A percentile compares a stretch with the other conserved stretches of the same genome.
Evolutionary conservation across 2,113 vertebrate genomes (phyloP).

Genomic region (Alouatta palliata): DNA sequence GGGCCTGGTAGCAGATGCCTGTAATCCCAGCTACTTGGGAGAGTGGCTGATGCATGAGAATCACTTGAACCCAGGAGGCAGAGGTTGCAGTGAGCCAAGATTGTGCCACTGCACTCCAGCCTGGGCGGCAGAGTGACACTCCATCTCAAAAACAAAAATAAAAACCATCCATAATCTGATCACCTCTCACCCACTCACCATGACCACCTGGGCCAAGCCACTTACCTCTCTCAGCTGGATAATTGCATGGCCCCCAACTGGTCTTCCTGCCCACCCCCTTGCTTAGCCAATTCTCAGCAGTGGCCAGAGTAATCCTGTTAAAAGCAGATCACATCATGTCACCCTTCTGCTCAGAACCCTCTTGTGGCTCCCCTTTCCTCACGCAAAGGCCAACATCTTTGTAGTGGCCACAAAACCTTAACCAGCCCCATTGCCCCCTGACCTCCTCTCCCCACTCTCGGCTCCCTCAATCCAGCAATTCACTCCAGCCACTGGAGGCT

Average conservation of each 20-base stretch:
- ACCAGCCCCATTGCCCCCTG: neutral
- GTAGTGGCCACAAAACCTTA: neutral
- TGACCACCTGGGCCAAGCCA: neutral
- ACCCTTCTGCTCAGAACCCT: neutral
- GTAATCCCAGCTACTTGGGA: no score
- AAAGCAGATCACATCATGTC: neutral
- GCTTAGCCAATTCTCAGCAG: neutral
- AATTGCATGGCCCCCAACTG: neutral
- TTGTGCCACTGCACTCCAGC: no score
- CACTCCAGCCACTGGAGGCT: neutral
- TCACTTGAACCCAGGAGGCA: no score
- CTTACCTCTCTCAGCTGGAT: neutral
- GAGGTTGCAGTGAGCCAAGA: no score
- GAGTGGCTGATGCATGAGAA: no score
- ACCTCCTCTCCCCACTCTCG: neutral
- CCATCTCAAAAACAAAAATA: no score
- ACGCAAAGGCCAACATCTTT: neutral
- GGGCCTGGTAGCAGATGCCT: no score
- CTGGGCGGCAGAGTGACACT: no score
- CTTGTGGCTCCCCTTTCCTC: neutral
- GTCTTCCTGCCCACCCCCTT: neutral
- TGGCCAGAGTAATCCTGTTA: neutral
- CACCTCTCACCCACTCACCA: neutral
- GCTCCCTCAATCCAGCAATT: neutral
- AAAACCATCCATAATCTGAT: neutral